Conservation (phyloP, 2,113 vertebrate genomes). For the Phyllostomus discolor region DNA sequence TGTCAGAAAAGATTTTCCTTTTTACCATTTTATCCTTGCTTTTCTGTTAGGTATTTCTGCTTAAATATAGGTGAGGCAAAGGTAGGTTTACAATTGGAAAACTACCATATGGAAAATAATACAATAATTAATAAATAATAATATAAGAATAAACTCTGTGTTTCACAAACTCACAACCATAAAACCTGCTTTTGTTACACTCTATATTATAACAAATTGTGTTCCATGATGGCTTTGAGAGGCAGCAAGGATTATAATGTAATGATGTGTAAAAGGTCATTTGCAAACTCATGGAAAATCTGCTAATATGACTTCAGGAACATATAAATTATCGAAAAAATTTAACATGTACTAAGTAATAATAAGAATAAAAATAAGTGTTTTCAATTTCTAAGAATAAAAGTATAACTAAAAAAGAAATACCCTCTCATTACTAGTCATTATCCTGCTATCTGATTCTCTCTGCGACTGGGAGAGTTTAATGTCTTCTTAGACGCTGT, state of each 20-base stretch:
- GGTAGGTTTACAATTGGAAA: neutral
- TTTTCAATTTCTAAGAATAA: conserved; percentile 2
- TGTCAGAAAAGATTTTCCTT: neutral
- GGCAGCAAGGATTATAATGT: neutral
- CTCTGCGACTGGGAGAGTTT: neutral
- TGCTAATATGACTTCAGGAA: neutral
- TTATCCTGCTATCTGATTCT: neutral
- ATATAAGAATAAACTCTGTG: too few species aligned
- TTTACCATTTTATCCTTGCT: neutral
- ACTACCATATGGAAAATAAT: neutral
- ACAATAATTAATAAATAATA: too few species aligned
- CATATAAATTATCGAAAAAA: neutral
- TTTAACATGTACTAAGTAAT: conserved; percentile 15
- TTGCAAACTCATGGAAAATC: neutral
- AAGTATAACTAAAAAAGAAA: neutral
- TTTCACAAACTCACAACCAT: neutral
- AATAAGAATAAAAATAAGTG: neutral
- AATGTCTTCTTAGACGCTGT: neutral
- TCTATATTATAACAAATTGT: neutral
- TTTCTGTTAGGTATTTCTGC: neutral
- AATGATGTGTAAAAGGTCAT: neutral
- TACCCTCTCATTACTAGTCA: neutral
- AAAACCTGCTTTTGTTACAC: neutral
- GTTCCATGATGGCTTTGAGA: neutral
- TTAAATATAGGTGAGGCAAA: neutral